Conservation (phyloP, 2,888 invertebrate genomes). For the Mesorhabditis sp. region DNA sequence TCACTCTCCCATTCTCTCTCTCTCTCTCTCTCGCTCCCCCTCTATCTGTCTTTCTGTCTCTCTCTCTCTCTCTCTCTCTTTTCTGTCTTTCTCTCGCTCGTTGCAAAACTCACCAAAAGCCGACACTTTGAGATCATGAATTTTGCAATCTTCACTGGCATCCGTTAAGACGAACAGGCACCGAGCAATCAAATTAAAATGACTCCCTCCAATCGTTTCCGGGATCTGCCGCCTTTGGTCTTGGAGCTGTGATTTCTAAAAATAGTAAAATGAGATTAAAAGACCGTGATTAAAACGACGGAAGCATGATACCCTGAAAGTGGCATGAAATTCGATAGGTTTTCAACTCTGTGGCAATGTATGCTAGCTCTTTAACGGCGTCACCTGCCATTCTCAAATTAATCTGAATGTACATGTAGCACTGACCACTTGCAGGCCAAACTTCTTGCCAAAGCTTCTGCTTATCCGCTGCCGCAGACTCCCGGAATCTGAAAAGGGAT, state of each 20-base stretch:
- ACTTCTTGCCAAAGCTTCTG: slow-evolving; percentile 35
- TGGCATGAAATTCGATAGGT: too few species aligned
- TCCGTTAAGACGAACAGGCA: slow-evolving; percentile 31
- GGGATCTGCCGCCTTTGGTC: slow-evolving; percentile 15
- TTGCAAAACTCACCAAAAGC: slow-evolving; percentile 27
- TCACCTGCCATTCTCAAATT: too few species aligned
- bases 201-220: slow-evolving; percentile 24
- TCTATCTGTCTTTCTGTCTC: too few species aligned
- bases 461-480: slow-evolving; percentile 34
- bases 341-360: too few species aligned
- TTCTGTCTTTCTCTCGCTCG: neutral
- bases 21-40: neutral
- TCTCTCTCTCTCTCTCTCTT: neutral
- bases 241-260: slow-evolving; percentile 17
- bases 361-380: too few species aligned
- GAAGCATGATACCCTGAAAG: too few species aligned
- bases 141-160: slow-evolving; percentile 35
- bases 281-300: neutral
- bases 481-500: slow-evolving; percentile 17
- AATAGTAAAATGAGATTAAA: neutral
- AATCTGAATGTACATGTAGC: too few species aligned
- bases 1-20: neutral
- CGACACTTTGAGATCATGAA: slow-evolving; percentile 36
- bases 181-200: slow-evolving; percentile 35
- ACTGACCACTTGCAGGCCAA: slow-evolving; percentile 28